Conservation (phyloP, 1,140 invertebrate genomes). For the Nasonia giraulti region DNA sequence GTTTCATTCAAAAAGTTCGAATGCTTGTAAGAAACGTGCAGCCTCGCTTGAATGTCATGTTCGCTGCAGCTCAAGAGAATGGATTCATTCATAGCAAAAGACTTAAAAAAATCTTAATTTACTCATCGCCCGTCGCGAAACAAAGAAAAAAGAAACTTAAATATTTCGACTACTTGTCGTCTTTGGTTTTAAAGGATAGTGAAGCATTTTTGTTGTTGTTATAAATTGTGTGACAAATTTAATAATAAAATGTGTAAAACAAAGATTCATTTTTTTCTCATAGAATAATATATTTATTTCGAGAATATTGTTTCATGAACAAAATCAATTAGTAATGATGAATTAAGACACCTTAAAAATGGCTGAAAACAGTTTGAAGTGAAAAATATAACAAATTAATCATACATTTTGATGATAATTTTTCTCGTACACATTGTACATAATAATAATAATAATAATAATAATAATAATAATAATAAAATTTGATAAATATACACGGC, state of each 20-base stretch:
- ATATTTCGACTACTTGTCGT: not conserved
- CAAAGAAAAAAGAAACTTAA: too few species aligned
- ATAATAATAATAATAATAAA: not conserved
- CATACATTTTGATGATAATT: not conserved
- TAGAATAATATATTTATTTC: slow-evolving; percentile 44
- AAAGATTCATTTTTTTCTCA: slow-evolving; percentile 29
- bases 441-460: slow-evolving; percentile 16
- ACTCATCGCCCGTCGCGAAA: too few species aligned
- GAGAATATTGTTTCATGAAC: slow-evolving; percentile 35
- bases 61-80: too few species aligned
- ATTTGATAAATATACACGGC: not conserved
- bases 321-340: slow-evolving; percentile 33
- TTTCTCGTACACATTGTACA: slow-evolving; percentile 9
- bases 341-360: slow-evolving; percentile 18
- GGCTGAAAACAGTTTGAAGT: slow-evolving; percentile 22
- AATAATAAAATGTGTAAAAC: slow-evolving; percentile 41
- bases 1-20: too few species aligned
- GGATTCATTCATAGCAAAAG: too few species aligned
- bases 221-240: slow-evolving; percentile 35
- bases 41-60: too few species aligned
- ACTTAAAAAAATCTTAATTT: too few species aligned
- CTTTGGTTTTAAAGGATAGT: not conserved
- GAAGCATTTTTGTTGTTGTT: slow-evolving; percentile 30
- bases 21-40: too few species aligned
- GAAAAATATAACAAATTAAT: slow-evolving; percentile 26